Conservation (phyloP, 2,888 invertebrate genomes). For the Pocota personata region DNA sequence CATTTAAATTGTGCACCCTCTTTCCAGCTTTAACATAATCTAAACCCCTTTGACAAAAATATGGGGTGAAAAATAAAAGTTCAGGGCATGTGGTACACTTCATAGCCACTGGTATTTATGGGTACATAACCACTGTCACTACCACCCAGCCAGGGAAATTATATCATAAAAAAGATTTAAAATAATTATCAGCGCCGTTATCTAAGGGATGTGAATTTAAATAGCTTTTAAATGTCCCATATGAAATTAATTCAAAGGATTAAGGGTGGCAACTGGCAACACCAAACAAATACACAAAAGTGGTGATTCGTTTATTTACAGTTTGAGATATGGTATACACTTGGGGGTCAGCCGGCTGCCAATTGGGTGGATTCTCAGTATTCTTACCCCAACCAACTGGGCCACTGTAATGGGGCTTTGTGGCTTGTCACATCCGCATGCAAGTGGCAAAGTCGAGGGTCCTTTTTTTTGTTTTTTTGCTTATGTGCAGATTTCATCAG, state of each 20-base stretch:
- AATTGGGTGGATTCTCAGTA: neutral
- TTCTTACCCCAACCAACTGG: neutral
- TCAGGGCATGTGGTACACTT: slow-evolving; percentile 20
- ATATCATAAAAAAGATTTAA: slow-evolving; percentile 53
- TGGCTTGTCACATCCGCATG: slow-evolving; percentile 12
- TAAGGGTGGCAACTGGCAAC: neutral
- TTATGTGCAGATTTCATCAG: neutral
- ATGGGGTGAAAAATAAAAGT: neutral
- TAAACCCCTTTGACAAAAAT: neutral
- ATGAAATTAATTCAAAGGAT: slow-evolving; percentile 48
- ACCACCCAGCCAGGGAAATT: neutral
- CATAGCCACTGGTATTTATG: slow-evolving; percentile 36
- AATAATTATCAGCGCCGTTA: slow-evolving; percentile 59
- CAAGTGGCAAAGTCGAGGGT: neutral
- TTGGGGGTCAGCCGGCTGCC: neutral
- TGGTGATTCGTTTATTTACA: slow-evolving; percentile 9
- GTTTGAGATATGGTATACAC: neutral
- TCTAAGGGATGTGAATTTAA: slow-evolving; percentile 65
- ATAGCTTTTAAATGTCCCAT: slow-evolving; percentile 58
- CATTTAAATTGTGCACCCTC: slow-evolving; percentile 34
- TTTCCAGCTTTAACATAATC: neutral
- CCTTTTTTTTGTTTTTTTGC: neutral
- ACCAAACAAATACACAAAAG: slow-evolving; percentile 9
- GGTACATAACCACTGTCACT: slow-evolving; percentile 4
- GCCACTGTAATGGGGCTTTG: neutral